Base-by-base conservation (phyloP, 2,113 vertebrate species). In the Tachycineta bicolor region DNA sequence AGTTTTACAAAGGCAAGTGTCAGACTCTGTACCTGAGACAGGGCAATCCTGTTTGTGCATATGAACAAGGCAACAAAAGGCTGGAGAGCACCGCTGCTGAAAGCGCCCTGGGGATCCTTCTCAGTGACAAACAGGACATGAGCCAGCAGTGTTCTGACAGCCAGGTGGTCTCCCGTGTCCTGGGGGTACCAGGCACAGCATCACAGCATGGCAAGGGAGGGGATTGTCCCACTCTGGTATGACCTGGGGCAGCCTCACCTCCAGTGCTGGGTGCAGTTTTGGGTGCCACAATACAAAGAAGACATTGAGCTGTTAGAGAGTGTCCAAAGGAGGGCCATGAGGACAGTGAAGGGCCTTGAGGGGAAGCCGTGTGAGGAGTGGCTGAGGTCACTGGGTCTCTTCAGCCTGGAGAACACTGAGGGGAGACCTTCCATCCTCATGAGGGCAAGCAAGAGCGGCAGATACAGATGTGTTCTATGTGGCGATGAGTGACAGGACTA, bases 71-170 rank as follows among this genome's bases (percentile, higher is more conserved):
- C 10, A 85, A 34, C 3, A 46, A 76, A 8, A 43, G 4, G 12
- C 34, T 41, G 70, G 6, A 49, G 29, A 56, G 6, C 12, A 24
- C 0, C 2, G 1, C 28, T 47, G 41, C 22, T n/a, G 43, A 58
- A 49, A 49, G 10, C 6, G 15, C 1, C 2, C 6, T 46, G 28
- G 5, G 7, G 0, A 2, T 39, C 22, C 59, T n/a, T 14, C 0
- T 47, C 3, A 9, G 0, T 64, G 49, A 0, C 7, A 41, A 65
- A 2, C 0, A 8, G 50, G 49, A n/a, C 5, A 14, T 3, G 28
- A 74, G 7, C 1, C 28, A 4, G 18, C 49, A 73, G 39, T 26
- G 33, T 26, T 41, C 33, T 63, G 55, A 19, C 47, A 73, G 47
- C 46, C 67, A 53, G 47, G 5, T 46, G 39, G 8, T 21, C 9